Percentiles rank a stretch among this genome's conserved stretches.
Conservation (phyloP, 2,797 vertebrate species). For the Stomatorhinus walkeri region DNA sequence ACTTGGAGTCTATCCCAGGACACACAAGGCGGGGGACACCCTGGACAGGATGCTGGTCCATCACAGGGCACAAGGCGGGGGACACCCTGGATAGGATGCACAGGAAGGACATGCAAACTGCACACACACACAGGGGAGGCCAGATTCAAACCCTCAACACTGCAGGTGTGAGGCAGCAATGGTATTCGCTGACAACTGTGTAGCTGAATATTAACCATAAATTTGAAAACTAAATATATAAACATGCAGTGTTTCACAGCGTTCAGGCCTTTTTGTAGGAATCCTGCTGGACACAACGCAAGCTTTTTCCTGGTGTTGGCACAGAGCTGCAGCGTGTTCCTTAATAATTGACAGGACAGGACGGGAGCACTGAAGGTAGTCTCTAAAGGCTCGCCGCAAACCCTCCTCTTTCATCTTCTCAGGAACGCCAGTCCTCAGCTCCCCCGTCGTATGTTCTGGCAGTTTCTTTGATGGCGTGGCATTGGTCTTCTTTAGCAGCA, state of each 20-base stretch:
- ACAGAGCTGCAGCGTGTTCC: neutral
- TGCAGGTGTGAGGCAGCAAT: neutral
- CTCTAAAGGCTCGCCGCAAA: constrained; percentile 21
- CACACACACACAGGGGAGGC: neutral
- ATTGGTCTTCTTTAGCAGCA: constrained; percentile 5
- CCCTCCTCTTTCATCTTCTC: constrained; percentile 21
- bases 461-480: constrained; percentile 22
- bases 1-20: neutral
- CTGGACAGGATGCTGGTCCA: neutral
- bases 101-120: neutral
- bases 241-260: neutral
- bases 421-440: neutral
- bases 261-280: neutral
- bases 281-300: constrained; percentile 13
- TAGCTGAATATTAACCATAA: neutral
- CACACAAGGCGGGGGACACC: neutral
- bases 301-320: constrained; percentile 12
- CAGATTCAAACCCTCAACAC: neutral
- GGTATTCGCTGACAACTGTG: neutral
- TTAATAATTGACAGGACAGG: constrained; percentile 22
- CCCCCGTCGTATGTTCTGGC: constrained; percentile 17
- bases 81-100: neutral
- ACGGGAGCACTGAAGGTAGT: constrained; percentile 2
- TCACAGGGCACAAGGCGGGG: neutral
- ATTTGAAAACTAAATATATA: constrained; percentile 4